Evolutionary conservation across 1,140 invertebrate species (phyloP), one percentile per base, ranked within the genome.

Genomic region (Acromyrmex echinatior): DNA sequence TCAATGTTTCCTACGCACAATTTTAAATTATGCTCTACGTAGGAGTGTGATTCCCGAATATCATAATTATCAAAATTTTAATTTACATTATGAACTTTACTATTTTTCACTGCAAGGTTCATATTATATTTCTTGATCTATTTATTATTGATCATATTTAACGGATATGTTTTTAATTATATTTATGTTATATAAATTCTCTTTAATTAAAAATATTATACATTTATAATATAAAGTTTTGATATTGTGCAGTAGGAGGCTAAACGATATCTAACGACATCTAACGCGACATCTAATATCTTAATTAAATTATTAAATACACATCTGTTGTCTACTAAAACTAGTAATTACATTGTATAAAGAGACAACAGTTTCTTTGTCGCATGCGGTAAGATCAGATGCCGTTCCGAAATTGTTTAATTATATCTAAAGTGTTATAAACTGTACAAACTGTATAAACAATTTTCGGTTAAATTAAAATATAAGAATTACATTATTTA

Each of bases 261-360:
- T 74, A 74, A 74, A 74, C 53, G 31, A 60, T 74, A 74, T 74
- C 7, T 45, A 45, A 45, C 39, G 35, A 25, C 1, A 25, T 25
- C 25, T 25, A 25, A 25, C 39, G 35, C 6, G 39, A 45, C 39
- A 45, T 45, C 39, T 56, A 35, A 70, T 70, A 56, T 74, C 10
- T 39, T 39, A 66, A 66, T 66, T 31, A 58, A 56, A 7, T 56
- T 74, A 21, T 58, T 74, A 74, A 56, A 74, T 74, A 56, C 28
- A 39, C n/a, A 74, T 74, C 58, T 3, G 18, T 5, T 58, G 31
- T 56, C 18, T 31, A 56, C 25, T 73, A 53, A 31, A 74, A 74
- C 51, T 58, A 56, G 31, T 39, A 74, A 58, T 35, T 21, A 10
- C n/a, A 76, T 60, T 5, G 9, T 10, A 74, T 21, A 58, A 49